Evolutionary conservation across 2,888 invertebrate genomes (phyloP), one percentile per base, ranked within the genome.

Genomic region (Clostera curtula): DNA sequence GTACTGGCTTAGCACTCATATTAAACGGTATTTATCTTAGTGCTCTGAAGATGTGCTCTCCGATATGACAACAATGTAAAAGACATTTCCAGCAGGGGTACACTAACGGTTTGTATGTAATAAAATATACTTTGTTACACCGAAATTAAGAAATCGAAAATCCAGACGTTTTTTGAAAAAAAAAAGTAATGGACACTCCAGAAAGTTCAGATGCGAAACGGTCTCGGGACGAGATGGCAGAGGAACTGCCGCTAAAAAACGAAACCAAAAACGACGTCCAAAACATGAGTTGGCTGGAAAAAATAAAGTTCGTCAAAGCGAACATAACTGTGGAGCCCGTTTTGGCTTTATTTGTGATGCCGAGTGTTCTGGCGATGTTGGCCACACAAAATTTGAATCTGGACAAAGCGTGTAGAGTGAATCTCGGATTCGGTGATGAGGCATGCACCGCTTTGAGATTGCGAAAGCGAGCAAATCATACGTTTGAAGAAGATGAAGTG

Each of bases 401-500:
- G 51, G 94, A 94, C 56, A 94, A 94, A 66, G 94, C 94, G 1
- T 95, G 94, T 50, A 76, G 92, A 19, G 93, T 94, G 0, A 94
- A 94, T 58, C 76, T 93, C 42, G 85, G 74, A 0, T 93, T 90
- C 45, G 82, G 88, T 0, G 87, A 88, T 24, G 85, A 85, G 21
- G 87, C 93, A 0, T 95, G 94, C 56, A 88, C 88, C 35, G 91
- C 92, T 1, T 66, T 94, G 11, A 87, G 89, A 1, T 79, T 86
- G 1, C 83, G 93, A 24, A 87, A 90, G 45, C 90, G 91, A 2
- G 87, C 85, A 0, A 90, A 90, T 45, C 87, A 87, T 44, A 88
- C 88, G 0, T 61, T 64, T 4, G 87, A 91, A 62, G 91, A 91
- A 53, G 77, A 85, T n/a, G 86, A 87, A 31, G 89, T 90, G 0